Conservation (phyloP, 30 jellyfish, hydroid and myxozoan genomes). For the Cassiopea xamachana region DNA sequence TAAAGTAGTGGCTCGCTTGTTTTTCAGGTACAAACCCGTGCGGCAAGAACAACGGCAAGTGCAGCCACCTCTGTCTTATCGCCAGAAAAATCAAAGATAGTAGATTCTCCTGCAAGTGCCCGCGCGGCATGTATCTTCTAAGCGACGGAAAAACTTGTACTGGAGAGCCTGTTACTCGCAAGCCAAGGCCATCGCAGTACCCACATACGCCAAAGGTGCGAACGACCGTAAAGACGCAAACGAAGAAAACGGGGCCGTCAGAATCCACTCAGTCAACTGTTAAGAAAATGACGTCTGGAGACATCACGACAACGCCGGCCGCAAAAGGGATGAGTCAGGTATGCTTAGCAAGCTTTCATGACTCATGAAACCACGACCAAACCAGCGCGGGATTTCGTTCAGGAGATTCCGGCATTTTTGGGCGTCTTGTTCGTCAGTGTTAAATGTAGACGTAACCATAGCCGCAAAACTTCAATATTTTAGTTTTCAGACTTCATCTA, state of each 20-base stretch:
- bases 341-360: not conserved
- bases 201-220: not conserved
- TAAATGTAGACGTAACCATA: too few species aligned
- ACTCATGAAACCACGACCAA: too few species aligned
- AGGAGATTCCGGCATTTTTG: too few species aligned
- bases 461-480: too few species aligned
- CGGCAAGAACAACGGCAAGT: slow-evolving; percentile 72
- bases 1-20: not conserved
- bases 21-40: slow-evolving; percentile 84
- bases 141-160: slow-evolving; percentile 74
- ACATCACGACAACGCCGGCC: not conserved
- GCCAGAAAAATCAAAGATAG: slow-evolving; percentile 43
- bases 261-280: not conserved
- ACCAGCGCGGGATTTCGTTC: too few species aligned
- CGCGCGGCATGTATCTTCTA: slow-evolving; percentile 83
- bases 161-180: slow-evolving; percentile 24
- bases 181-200: slow-evolving; percentile 7
- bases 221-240: not conserved
- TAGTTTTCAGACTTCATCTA: too few species aligned
- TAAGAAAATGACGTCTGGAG: not conserved
- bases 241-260: not conserved
- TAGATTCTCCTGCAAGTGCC: slow-evolving; percentile 80
- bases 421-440: too few species aligned
- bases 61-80: slow-evolving; percentile 93
- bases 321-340: not conserved